phyloP scores from a whole-genome alignment of 2,888 invertebrate species.

The Nomada goodeniana region DNA sequence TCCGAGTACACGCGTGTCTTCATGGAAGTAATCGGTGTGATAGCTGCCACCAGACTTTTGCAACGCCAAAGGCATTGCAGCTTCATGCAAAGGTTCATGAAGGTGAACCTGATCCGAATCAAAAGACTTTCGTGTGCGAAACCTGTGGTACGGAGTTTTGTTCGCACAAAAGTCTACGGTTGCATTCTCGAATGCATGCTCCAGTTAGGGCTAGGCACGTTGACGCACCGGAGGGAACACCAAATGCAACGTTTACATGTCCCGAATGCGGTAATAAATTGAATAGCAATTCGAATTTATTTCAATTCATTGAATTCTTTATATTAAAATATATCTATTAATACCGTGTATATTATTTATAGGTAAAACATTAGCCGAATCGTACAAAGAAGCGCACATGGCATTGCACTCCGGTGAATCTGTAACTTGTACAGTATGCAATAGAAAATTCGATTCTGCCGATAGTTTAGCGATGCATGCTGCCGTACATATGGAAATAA shows the following conservation, averaged over 20 bases:
- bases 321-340: background rate
- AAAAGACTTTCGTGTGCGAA: slow-evolving; percentile 86
- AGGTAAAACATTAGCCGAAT: slow-evolving; percentile 83
- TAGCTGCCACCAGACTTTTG: slow-evolving; percentile 80
- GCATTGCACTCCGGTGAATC: slow-evolving; percentile 87
- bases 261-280: slow-evolving; percentile 79
- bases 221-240: slow-evolving; percentile 83
- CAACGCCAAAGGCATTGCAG: slow-evolving; percentile 86
- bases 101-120: slow-evolving; percentile 64
- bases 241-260: slow-evolving; percentile 79
- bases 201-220: slow-evolving; percentile 87
- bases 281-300: background rate
- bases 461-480: slow-evolving; percentile 90
- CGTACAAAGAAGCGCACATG: slow-evolving; percentile 87
- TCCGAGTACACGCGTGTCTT: slow-evolving; percentile 84
- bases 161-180: slow-evolving; percentile 88
- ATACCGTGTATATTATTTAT: background rate
- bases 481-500: slow-evolving; percentile 86
- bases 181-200: slow-evolving; percentile 91
- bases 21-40: slow-evolving; percentile 80
- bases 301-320: background rate
- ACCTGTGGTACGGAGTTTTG: slow-evolving; percentile 89
- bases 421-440: slow-evolving; percentile 88
- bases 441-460: slow-evolving; percentile 88
- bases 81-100: slow-evolving; percentile 87